These are phyloP conservation scores for Gallinago paraguaiae DNA, from an alignment of 2,113 vertebrate genomes.

Conservation along the genomic window DNA sequence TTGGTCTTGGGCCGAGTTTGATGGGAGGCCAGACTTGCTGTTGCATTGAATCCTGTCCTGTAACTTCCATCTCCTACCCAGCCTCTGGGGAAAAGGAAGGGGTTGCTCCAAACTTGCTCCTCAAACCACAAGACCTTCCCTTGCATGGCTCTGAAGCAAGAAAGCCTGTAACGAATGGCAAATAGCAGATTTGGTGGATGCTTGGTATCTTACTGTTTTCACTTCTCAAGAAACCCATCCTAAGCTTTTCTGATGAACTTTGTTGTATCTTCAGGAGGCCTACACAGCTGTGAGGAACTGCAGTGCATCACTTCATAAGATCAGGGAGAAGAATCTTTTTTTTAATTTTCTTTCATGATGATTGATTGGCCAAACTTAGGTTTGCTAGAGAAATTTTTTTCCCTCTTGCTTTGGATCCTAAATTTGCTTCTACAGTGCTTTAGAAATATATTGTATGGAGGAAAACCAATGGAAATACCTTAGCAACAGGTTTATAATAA, in stretches of 20 bases:
- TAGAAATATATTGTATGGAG: not conserved
- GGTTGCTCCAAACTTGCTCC: not conserved
- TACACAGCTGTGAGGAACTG: not conserved
- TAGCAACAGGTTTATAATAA: not conserved
- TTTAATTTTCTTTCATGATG: not conserved
- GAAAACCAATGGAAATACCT: conserved; percentile 10
- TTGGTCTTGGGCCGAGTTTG: not conserved
- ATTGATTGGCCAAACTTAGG: not conserved
- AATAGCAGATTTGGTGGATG: not conserved
- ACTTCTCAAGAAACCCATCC: not conserved
- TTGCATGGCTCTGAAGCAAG: not conserved
- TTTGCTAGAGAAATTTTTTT: not conserved
- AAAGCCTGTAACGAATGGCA: not conserved
- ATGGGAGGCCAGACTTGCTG: not conserved
- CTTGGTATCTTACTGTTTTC: not conserved
- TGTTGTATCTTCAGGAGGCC: not conserved
- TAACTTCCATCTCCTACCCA: not conserved
- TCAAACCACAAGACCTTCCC: not conserved
- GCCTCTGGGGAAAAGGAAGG: not conserved
- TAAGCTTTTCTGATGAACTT: not conserved
- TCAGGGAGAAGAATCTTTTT: not conserved
- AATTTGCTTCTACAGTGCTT: not conserved
- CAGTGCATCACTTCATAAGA: not conserved
- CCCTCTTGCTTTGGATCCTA: not conserved
- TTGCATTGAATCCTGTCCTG: not conserved